Base-by-base conservation (phyloP, 2,797 vertebrate species). In the Gymnothorax javanicus region DNA sequence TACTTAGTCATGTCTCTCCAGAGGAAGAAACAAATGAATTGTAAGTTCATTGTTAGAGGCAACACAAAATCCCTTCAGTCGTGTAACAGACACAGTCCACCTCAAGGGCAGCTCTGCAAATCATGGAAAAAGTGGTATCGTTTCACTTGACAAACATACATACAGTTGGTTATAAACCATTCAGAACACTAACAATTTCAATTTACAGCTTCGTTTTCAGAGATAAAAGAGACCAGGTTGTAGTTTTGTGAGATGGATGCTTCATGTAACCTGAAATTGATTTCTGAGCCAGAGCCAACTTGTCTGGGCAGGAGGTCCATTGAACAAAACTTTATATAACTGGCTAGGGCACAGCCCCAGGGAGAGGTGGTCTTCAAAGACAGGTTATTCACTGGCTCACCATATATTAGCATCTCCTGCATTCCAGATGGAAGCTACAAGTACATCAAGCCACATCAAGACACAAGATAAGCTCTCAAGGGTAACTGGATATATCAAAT, bases 1-100 rank as follows among this genome's bases (percentile, higher is more conserved):
- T 52, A 7, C 9, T 77, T 54, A 81, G 77, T n/a, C 25, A 20
- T 15, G 20, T 81, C 77, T 81, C 77, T 81, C 77, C 77, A 77
- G 73, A 77, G 73, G 43, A 77, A 20, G 73, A 4, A 77, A 50
- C 12, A 50, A 50, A 50, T 20, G n/a, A 6, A 81, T 56, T 7
- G 15, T 81, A 54, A 52, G 52, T n/a, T 56, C 50, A 52, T 2
- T 23, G 50, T 54, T 52, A 79, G 12, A 43, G 27, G 23, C 75
- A 56, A 52, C 50, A n/a, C 50, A 9, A 23, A 81, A 54, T 81
- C 50, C 50, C 50, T 56, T 11, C 33, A 52, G 50, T 81, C 52
- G 17, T 5, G n/a, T 81, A 56, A 81, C 52, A 8, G 73, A 27
- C 73, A 17, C 33, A 77, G 73, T 54, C 56, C 3, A 20, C 20